A percentile compares a stretch with the other conserved stretches of the same genome.
These are phyloP conservation scores for Notechis scutatus DNA, from an alignment of 2,113 vertebrate genomes.

Conservation along the genomic window DNA sequence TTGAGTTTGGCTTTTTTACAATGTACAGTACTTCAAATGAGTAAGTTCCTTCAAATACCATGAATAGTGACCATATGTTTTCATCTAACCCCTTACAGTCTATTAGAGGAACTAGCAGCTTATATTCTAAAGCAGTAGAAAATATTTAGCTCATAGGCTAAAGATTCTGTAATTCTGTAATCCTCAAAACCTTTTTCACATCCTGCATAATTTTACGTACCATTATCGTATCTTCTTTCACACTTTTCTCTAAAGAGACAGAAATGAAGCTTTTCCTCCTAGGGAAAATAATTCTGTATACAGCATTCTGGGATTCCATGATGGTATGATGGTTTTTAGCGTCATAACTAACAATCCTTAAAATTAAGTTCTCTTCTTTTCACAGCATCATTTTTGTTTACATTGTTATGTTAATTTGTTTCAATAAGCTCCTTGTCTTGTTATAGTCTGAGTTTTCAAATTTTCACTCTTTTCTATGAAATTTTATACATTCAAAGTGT, in stretches of 20 bases:
- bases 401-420: background rate
- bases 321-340: background rate
- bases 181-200: background rate
- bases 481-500: background rate
- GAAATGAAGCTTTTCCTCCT: background rate
- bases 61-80: background rate
- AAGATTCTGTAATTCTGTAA: background rate
- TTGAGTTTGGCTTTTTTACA: background rate
- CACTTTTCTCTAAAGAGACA: background rate
- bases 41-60: background rate
- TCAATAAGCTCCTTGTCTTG: background rate
- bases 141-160: background rate
- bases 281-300: background rate
- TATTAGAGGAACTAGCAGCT: background rate
- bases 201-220: background rate
- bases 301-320: background rate
- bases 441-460: background rate
- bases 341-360: background rate
- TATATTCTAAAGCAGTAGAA: background rate
- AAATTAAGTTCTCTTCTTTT: background rate
- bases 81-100: background rate
- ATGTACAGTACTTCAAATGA: background rate
- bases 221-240: background rate
- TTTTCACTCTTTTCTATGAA: background rate
- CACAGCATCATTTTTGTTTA: background rate